Base-by-base conservation (phyloP, 2,888 invertebrate genomes). In the Frankliniella intonsa region DNA sequence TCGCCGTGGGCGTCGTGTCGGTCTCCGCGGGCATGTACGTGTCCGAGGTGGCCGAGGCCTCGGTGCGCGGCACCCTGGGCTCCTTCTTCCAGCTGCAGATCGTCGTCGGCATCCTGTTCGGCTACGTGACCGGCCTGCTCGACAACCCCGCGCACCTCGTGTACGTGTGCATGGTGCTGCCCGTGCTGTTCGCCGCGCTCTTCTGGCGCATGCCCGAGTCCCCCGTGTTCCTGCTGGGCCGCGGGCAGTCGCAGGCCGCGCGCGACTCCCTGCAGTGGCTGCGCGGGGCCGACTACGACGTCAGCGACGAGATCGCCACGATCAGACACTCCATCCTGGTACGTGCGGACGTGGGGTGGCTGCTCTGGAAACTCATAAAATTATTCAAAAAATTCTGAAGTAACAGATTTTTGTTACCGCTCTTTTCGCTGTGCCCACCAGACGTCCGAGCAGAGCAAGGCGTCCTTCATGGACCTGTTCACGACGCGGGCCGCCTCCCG, bases 11-110 rank as follows among this genome's bases (percentile, higher is more conserved):
- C 76, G 93, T 94, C 0, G 91, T 93, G 76, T 95, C 95, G 86
- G 95, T 97, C 0, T 91, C 94, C 8, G 94, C 93, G 0, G 96
- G 97, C 0, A 94, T 96, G 90, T 97, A 97, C 87, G 93, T 97
- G 25, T 93, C 94, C 0, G 97, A 97, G 89, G 94, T 96, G 38
- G 93, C 96, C 0, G 95, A 96, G 86, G 92, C 93, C 0, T 92
- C 93, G 49, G 91, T 94, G 85, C 90, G 97, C 83, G 97, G 97
- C 0, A 91, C 93, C 0, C 89, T 97, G 22, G 96, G 97, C 0
- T 93, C 96, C 0, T 91, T 94, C 87, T 95, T 97, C 87, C 97
- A 86, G 83, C 88, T 95, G 82, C 92, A 93, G 86, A 89, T 95
- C 22, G 93, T 94, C 0, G 87, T 93, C 7, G 97, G 97, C 19